Base-by-base conservation (phyloP, 2,888 invertebrate genomes). In the Sphaerophoria taeniata region DNA sequence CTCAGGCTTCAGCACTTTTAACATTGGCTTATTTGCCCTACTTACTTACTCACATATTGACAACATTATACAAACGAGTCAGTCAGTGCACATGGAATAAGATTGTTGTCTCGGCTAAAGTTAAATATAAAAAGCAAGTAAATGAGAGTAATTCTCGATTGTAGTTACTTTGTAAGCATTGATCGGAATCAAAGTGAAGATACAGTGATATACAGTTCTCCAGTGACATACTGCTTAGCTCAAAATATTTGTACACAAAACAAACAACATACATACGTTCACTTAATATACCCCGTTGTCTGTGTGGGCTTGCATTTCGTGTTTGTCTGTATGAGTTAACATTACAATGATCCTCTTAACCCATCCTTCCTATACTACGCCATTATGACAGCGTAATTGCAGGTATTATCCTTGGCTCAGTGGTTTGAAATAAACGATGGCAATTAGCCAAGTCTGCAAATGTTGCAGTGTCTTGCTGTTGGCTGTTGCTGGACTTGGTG, bases 1-100 rank as follows among this genome's bases (percentile, higher is more conserved):
- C 75, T 69, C 33, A 47, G 63, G 65, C 67, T 69, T 56, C 58
- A 67, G 53, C 49, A 45, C 67, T 58, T 60, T 67, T 75, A 47
- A 39, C 67, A 56, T 63, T 56, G 65, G 53, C 12, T 53, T 67
- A 67, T 67, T 67, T 67, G 53, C 67, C 16, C 16, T 60, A 60
- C 60, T 60, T 67, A 39, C 14, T 31, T 67, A 31, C 14, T 24
- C 53, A 53, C 14, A n/a, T 5, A 7, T 16, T 12, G 0, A 24
- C n/a, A 0, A 53, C 3, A 43, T 9, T 2, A 43, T 43, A 0
- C 33, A 34, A 33, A 55, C 33, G 55, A 24, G 39, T 31, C 11
- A 16, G 16, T 16, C 14, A 34, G 12, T 9, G 7, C 7, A 16
- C 6, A 31, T 4, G 67, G 24, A 43, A 69, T 31, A 67, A 36